A percentile compares a stretch with the other conserved stretches of the same genome.
phyloP scores from a whole-genome alignment of 2,113 vertebrate genomes.

The Danionella cerebrum region DNA sequence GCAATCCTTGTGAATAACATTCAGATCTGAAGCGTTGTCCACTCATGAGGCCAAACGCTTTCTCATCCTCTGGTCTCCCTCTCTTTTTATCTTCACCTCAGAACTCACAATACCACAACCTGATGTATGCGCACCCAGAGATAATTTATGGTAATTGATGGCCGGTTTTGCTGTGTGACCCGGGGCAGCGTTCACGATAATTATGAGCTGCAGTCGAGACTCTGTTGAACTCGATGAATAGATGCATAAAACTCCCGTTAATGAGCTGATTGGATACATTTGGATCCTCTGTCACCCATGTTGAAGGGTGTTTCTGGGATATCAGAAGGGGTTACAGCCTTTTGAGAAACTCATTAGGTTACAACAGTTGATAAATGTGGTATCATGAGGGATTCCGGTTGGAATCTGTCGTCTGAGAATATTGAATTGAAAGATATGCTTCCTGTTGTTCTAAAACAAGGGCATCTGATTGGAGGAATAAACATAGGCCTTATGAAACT shows the following conservation, averaged over 20 bases:
- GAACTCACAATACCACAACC: conserved; percentile 2
- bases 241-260: conserved; percentile 19
- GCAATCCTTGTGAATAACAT: not conserved
- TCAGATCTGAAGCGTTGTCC: not conserved
- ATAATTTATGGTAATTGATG: conserved; percentile 35
- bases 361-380: not conserved
- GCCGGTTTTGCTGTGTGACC: conserved; percentile 23
- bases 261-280: conserved; percentile 13
- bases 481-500: too few species aligned
- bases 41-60: conserved; percentile 11
- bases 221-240: conserved; percentile 3
- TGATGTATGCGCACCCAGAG: conserved; percentile 2
- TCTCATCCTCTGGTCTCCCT: not conserved
- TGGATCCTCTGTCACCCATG: not conserved
- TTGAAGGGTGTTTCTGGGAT: conserved; percentile 1
- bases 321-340: not conserved
- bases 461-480: too few species aligned
- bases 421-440: too few species aligned
- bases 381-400: not conserved
- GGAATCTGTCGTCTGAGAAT: too few species aligned
- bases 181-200: conserved; percentile 16
- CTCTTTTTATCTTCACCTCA: conserved; percentile 1
- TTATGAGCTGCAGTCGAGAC: conserved; percentile 20
- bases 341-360: not conserved
- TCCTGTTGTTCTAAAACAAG: too few species aligned